Evolutionary conservation across 2,113 vertebrate genomes (phyloP).

Genomic region (Macquaria australasica): DNA sequence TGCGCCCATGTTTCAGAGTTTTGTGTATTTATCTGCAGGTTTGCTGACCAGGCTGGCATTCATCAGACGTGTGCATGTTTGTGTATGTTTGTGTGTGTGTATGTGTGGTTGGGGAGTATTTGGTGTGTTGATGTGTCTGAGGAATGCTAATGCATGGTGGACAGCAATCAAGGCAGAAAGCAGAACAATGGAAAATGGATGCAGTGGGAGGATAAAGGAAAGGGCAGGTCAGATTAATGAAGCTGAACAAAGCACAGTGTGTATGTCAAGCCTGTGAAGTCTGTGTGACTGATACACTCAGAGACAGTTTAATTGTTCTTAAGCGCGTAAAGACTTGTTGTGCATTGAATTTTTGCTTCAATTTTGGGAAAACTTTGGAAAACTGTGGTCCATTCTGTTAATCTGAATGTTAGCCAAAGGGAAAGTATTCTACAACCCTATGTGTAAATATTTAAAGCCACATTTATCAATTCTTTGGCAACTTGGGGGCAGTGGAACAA

Average conservation of each 20-base stretch:
- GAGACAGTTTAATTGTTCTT: conserved; percentile 27
- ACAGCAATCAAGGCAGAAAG: conserved; percentile 40
- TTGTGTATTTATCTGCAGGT: conserved; percentile 18
- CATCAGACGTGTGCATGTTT: conserved; percentile 13
- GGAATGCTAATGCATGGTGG: conserved; percentile 52
- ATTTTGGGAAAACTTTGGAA: neutral
- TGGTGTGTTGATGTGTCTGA: conserved; percentile 30
- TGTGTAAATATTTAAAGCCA: neutral
- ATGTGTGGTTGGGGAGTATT: neutral
- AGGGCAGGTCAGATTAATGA: conserved; percentile 43
- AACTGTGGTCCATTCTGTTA: neutral
- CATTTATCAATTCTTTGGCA: neutral
- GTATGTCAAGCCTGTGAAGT: conserved; percentile 18
- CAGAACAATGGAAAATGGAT: conserved; percentile 57
- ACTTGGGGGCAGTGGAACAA: neutral
- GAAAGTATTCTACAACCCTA: neutral
- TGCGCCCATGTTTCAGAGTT: neutral
- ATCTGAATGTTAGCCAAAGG: neutral
- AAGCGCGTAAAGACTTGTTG: neutral
- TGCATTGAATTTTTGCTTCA: neutral
- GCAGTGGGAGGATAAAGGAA: conserved; percentile 39
- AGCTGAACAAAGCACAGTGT: conserved; percentile 19
- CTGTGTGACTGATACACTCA: conserved; percentile 34
- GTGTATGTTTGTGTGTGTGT: conserved; percentile 7
- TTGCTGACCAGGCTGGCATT: conserved; percentile 24